Percentiles rank a stretch among this genome's conserved stretches.
These are phyloP conservation scores for Anabacerthia variegaticeps DNA, from an alignment of 2,797 vertebrate genomes.

Conservation along the genomic window DNA sequence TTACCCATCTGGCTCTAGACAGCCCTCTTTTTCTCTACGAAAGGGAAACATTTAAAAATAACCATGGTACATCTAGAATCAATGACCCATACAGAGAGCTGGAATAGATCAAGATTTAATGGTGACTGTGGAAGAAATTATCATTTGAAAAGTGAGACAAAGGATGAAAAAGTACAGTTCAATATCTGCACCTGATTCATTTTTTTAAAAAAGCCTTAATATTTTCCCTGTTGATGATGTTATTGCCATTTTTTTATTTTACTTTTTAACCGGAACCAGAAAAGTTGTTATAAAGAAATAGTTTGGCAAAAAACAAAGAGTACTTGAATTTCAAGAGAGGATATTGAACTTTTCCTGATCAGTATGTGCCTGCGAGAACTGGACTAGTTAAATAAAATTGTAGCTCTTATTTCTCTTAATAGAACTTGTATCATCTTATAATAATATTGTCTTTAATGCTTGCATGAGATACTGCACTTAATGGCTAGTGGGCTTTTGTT, in stretches of 20 bases:
- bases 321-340: background rate
- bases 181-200: constrained; percentile 43
- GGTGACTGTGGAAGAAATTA: constrained; percentile 76
- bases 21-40: constrained; percentile 75
- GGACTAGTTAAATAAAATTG: background rate
- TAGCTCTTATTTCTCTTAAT: background rate
- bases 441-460: background rate
- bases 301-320: background rate
- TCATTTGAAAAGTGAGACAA: constrained; percentile 76
- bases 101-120: constrained; percentile 84
- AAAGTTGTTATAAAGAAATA: background rate
- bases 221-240: background rate
- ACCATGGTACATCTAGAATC: constrained; percentile 81
- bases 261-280: background rate
- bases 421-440: background rate
- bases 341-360: background rate
- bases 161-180: constrained; percentile 71
- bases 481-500: background rate
- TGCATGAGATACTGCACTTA: background rate
- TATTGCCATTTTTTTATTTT: constrained; percentile 19
- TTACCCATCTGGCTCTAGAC: constrained; percentile 95
- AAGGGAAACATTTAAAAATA: constrained; percentile 83
- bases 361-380: background rate
- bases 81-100: constrained; percentile 80
- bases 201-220: background rate